A percentile compares a stretch with the other conserved stretches of the same genome.
These are phyloP conservation scores for Deroplatys truncata DNA, from an alignment of 2,888 invertebrate genomes.

Conservation along the genomic window DNA sequence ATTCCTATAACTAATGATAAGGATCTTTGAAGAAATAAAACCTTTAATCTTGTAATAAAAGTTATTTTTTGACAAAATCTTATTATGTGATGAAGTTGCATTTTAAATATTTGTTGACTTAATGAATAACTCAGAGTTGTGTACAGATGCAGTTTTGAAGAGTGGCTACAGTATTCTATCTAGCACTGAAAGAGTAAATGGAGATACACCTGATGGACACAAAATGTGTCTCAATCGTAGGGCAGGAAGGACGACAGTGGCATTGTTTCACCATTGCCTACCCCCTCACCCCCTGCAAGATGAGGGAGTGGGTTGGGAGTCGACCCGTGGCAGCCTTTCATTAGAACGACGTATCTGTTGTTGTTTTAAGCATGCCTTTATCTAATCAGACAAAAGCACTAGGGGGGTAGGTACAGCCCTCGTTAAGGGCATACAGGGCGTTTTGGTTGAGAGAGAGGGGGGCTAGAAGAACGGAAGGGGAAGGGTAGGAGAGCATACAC, in stretches of 20 bases:
- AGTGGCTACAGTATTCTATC: no score
- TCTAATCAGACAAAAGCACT: constrained; percentile 46
- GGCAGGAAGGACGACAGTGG: neutral
- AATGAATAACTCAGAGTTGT: no score
- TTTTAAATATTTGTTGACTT: no score
- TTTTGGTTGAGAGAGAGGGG: constrained; percentile 30
- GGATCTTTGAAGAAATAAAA: no score
- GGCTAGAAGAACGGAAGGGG: constrained; percentile 27
- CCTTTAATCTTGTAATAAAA: no score
- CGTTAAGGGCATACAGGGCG: constrained; percentile 30
- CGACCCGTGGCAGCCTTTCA: constrained; percentile 38
- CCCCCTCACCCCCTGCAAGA: neutral
- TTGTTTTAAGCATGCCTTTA: constrained; percentile 50
- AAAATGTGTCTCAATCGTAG: neutral
- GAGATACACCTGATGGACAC: neutral
- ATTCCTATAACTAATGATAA: no score
- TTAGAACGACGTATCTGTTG: constrained; percentile 48
- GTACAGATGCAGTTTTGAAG: no score
- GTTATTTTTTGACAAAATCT: no score
- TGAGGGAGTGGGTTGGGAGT: neutral
- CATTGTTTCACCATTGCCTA: neutral
- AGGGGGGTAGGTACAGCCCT: constrained; percentile 26
- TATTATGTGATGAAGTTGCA: no score
- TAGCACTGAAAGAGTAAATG: neutral
- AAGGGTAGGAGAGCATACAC: constrained; percentile 12